phyloP scores from a whole-genome alignment of 2,888 invertebrate genomes.

The Pasiphila rectangulata region DNA sequence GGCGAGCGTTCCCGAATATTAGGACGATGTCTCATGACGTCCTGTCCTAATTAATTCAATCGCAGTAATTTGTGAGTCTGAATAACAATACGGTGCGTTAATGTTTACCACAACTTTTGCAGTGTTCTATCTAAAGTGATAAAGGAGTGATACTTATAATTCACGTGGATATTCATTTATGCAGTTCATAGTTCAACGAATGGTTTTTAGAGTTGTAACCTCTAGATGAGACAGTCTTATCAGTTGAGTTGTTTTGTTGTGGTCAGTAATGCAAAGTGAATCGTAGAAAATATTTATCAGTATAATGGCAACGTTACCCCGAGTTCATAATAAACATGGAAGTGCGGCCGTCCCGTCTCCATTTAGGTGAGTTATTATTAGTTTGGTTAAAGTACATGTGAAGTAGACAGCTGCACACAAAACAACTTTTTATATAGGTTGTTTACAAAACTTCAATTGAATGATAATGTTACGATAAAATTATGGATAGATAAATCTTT shows the following conservation, averaged over 20 bases:
- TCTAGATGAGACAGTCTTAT: slow-evolving; percentile 7
- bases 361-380: slow-evolving; percentile 59
- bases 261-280: slow-evolving; percentile 29
- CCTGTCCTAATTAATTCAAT: slow-evolving; percentile 57
- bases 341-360: slow-evolving; percentile 57
- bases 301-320: slow-evolving; percentile 72
- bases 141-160: slow-evolving; percentile 1
- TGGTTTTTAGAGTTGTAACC: not conserved
- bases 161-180: slow-evolving; percentile 10
- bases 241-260: slow-evolving; percentile 23
- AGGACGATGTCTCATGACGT: slow-evolving; percentile 45
- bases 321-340: slow-evolving; percentile 65
- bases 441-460: too few species aligned
- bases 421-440: too few species aligned
- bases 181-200: slow-evolving; percentile 5
- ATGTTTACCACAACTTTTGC: slow-evolving; percentile 15
- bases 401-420: too few species aligned
- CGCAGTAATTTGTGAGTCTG: slow-evolving; percentile 45
- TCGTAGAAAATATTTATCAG: slow-evolving; percentile 26
- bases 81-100: slow-evolving; percentile 26
- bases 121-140: not conserved
- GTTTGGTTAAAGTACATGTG: slow-evolving; percentile 18
- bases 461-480: too few species aligned
- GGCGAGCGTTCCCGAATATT: slow-evolving; percentile 57
- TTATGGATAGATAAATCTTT: too few species aligned